These are phyloP conservation scores for Drosophila hamatofila DNA, from an alignment of 2,888 invertebrate genomes.

Conservation along the genomic window DNA sequence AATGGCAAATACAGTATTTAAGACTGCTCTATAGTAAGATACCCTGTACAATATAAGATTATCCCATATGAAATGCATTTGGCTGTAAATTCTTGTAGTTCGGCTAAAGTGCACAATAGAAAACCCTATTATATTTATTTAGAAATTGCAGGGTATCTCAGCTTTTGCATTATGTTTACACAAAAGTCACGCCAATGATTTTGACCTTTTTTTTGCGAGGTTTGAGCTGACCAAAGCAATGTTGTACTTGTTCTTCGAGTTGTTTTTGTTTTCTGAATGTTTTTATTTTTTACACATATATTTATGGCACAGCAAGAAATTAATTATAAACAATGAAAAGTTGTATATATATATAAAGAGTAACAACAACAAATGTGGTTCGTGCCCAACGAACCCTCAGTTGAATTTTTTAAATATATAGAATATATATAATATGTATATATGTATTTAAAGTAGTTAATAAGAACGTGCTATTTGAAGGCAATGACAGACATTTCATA, in stretches of 20 bases:
- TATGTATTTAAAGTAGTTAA: background rate
- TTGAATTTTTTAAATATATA: conserved; percentile 12
- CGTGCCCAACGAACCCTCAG: conserved; percentile 33
- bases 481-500: conserved; percentile 23
- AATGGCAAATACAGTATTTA: no score
- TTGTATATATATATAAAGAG: conserved; percentile 9
- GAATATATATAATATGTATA: background rate
- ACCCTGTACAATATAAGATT: no score
- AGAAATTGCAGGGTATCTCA: conserved; percentile 24
- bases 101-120: no score
- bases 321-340: conserved; percentile 71
- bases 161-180: conserved; percentile 64
- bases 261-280: conserved; percentile 20
- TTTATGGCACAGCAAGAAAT: conserved; percentile 53
- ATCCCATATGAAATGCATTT: no score
- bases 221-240: conserved; percentile 54
- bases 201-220: conserved; percentile 68
- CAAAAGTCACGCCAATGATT: conserved; percentile 62
- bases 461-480: conserved; percentile 40
- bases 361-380: conserved; percentile 39
- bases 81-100: no score
- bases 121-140: background rate
- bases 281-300: conserved; percentile 18
- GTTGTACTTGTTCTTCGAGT: conserved; percentile 14
- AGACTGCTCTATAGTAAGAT: no score